Base-by-base conservation (phyloP, 2,113 vertebrate species). In the Malurus melanocephalus region DNA sequence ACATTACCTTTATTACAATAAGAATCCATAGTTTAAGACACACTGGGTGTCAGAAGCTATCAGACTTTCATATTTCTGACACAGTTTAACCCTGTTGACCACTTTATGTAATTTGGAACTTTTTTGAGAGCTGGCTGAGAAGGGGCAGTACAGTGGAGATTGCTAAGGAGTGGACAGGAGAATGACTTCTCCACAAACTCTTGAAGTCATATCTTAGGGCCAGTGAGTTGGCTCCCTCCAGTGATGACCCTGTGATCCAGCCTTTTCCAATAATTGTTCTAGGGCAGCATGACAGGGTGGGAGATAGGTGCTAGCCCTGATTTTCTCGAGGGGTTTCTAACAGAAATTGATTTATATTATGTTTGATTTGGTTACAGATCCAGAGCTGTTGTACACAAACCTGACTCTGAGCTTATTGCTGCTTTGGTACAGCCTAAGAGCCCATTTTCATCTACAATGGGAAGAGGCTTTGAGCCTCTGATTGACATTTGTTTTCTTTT, bases 231-330 rank as follows among this genome's bases (percentile, higher is more conserved):
- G 4, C 28, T 62, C 13, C 14, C 20, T 51, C 20, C 2, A 0
- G 15, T 3, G 21, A 38, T 5, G 3, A 72, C 26, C 4, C 10
- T 0, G 0, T 1, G 11, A 66, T 13, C 13, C 68, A 40, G 5
- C 2, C 6, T 40, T 60, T 86, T 45, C 16, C 38, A n/a, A 7
- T 16, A 68, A 61, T 5, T 20, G 9, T 42, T 49, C 33, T 40
- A 40, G 33, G 26, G 4, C 38, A 83, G 12, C 48, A 5, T 11
- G 0, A 0, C 15, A 53, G 21, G 16, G 27, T 6, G 6, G 27
- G 74, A 68, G 14, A 10, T 3, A 9, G 2, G 27, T 38, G 18
- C 24, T 23, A 16, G 22, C 40, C 12, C 21, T 56, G 57, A 65
- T 33, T 85, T 80, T 64, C 13, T 23, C 33, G 32, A 32, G 26